These are phyloP conservation scores for Netelia fuscicornis DNA, from an alignment of 2,888 invertebrate species.

Conservation along the genomic window DNA sequence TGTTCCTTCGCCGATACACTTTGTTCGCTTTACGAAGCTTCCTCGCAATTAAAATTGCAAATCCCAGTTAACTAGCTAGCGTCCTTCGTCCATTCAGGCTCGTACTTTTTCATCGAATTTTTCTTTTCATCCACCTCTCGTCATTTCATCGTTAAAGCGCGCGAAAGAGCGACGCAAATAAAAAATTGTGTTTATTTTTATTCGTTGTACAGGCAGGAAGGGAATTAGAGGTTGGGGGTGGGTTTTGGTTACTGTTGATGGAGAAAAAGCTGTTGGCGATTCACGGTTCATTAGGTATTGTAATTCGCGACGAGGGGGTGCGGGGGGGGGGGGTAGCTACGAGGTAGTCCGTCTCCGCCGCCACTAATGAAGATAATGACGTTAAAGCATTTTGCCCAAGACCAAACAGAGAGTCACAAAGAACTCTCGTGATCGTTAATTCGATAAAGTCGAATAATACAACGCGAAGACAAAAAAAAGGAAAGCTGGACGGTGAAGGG, in stretches of 20 bases:
- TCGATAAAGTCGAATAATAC: constrained; percentile 74
- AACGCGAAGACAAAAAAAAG: constrained; percentile 70
- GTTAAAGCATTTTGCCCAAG: constrained; percentile 80
- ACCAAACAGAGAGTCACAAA: constrained; percentile 72
- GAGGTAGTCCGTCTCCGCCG: constrained; percentile 53
- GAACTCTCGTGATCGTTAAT: constrained; percentile 77
- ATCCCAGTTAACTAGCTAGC: constrained; percentile 80
- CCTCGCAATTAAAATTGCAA: constrained; percentile 81
- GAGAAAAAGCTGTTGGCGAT: constrained; percentile 72
- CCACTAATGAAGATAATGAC: constrained; percentile 84
- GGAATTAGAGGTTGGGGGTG: constrained; percentile 41
- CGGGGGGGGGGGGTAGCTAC: constrained; percentile 51
- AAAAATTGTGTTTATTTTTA: constrained; percentile 82
- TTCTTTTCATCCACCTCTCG: constrained; percentile 16
- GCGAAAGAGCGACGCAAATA: constrained; percentile 78
- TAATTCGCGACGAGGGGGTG: constrained; percentile 78
- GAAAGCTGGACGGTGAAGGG: constrained; percentile 45
- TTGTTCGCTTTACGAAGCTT: constrained; percentile 3
- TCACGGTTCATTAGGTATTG: constrained; percentile 84
- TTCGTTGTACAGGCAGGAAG: constrained; percentile 72
- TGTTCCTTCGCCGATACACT: constrained; percentile 28
- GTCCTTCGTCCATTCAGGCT: constrained; percentile 69
- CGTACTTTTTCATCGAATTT: neutral
- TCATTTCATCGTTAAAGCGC: constrained; percentile 74
- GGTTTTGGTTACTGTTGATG: constrained; percentile 42